These are phyloP conservation scores for Amphimedon queenslandica DNA, from an alignment of 37 sponge, comb jelly and placozoan genomes.

Conservation along the genomic window DNA sequence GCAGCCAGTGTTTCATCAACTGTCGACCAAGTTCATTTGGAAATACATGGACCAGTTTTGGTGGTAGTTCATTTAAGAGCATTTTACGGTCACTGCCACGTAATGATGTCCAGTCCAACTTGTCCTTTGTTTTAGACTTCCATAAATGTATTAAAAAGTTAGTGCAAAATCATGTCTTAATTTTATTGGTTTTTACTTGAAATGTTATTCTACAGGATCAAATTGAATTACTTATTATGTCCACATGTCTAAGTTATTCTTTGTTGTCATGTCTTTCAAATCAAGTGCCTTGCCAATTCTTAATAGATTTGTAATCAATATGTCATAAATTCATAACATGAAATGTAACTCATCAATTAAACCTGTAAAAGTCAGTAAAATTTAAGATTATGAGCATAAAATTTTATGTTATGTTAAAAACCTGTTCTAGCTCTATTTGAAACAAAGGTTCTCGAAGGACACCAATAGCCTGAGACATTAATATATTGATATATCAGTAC, in stretches of 20 bases:
- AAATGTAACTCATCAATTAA: conserved; percentile 15
- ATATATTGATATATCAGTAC: too few species aligned
- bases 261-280: not conserved
- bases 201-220: not conserved
- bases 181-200: not conserved
- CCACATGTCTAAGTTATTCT: not conserved
- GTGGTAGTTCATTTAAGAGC: conserved; percentile 10
- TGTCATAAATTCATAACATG: not conserved
- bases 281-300: not conserved
- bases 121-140: not conserved
- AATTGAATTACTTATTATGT: not conserved
- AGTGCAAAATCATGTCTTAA: not conserved
- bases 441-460: too few species aligned
- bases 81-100: conserved; percentile 1
- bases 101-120: conserved; percentile 12
- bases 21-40: not conserved
- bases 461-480: too few species aligned
- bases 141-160: not conserved
- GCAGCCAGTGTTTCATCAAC: not conserved
- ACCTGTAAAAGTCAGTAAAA: too few species aligned
- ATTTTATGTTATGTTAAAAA: too few species aligned
- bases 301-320: conserved; percentile 1
- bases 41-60: not conserved
- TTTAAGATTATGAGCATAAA: too few species aligned
- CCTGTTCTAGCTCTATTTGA: too few species aligned